These are phyloP conservation scores for Ethmia dodecea DNA, from an alignment of 2,888 invertebrate species.

Conservation along the genomic window DNA sequence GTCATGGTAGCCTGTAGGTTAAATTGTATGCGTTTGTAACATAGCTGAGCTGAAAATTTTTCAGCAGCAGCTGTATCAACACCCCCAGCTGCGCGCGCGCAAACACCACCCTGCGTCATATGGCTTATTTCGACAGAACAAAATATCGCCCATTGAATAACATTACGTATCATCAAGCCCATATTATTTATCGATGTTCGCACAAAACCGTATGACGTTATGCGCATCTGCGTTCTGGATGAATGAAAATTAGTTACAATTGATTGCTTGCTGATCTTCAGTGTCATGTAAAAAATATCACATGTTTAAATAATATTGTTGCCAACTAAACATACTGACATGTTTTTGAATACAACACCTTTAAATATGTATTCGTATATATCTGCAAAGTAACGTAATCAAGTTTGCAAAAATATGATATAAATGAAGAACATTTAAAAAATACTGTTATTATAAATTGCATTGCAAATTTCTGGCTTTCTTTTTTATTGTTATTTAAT, in stretches of 20 bases:
- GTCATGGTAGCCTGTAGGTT: conserved; percentile 32
- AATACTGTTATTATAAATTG: too few species aligned
- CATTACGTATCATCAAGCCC: conserved; percentile 33
- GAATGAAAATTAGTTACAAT: conserved; percentile 31
- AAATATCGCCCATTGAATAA: conserved; percentile 33
- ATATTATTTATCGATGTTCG: conserved; percentile 29
- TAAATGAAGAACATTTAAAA: too few species aligned
- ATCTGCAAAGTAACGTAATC: too few species aligned
- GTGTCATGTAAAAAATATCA: too few species aligned
- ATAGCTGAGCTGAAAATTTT: too few species aligned
- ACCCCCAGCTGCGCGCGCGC: conserved; percentile 39
- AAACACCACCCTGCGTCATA: conserved; percentile 57
- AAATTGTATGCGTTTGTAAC: conserved; percentile 27
- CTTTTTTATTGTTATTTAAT: too few species aligned
- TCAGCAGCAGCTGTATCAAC: conserved; percentile 46
- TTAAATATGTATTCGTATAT: too few species aligned
- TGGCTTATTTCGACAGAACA: conserved; percentile 51
- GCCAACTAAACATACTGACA: too few species aligned
- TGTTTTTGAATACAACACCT: too few species aligned
- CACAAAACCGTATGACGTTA: conserved; percentile 30
- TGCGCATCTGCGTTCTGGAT: conserved; percentile 25
- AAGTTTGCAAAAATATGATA: too few species aligned
- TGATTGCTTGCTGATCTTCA: conserved; percentile 5
- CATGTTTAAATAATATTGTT: too few species aligned
- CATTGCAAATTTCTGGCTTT: too few species aligned